Base-by-base conservation (phyloP, 64 coral and sea anemone genomes). In the Actinia tenebrosa region DNA sequence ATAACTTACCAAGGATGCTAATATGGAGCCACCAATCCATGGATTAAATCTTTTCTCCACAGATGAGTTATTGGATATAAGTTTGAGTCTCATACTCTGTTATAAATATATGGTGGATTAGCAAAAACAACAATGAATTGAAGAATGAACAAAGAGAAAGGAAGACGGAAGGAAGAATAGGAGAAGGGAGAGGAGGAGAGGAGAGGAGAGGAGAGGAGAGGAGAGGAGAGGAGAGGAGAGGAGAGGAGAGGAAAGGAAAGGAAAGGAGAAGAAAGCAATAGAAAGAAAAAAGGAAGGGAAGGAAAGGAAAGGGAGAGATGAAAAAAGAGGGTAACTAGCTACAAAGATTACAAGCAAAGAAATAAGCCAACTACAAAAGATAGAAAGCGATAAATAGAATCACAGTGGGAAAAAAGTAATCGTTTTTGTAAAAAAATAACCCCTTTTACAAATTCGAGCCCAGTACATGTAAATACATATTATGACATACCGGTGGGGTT, bases 21-120 rank as follows among this genome's bases (percentile, higher is more conserved):
- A 83, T 88, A 99, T 99, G 23, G 97, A 99, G 2, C 97, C 97
- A 9, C 97, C 97, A 25, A 99, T 99, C 97, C 97, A 99, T 7
- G 97, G 91, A 64, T 95, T 99, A 64, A 95, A 99, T 45, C 97
- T 53, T 87, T 90, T 89, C 26, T 99, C 97, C 45, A 90, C 86
- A 7, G 93, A 87, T 4, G 97, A 91, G 79, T 98, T 98, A 89
- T 92, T 94, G 1, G 93, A 99, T 55, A 99, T 99, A 42, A 99
- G 83, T 83, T 99, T 99, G 25, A 99, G 59, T 58, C 97, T 83
- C 88, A 92, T 95, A 78, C 97, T 99, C 97, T 99, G 22, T 15
- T 20, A 81, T 53, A 81, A 16, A 20, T 53, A 68, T 5, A 5
- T 50, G 47, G 3, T 53, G n/a, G 25, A 10, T 72, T 30, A 25